phyloP scores from a whole-genome alignment of 2,113 vertebrate genomes.

The Plestiodon gilberti region DNA sequence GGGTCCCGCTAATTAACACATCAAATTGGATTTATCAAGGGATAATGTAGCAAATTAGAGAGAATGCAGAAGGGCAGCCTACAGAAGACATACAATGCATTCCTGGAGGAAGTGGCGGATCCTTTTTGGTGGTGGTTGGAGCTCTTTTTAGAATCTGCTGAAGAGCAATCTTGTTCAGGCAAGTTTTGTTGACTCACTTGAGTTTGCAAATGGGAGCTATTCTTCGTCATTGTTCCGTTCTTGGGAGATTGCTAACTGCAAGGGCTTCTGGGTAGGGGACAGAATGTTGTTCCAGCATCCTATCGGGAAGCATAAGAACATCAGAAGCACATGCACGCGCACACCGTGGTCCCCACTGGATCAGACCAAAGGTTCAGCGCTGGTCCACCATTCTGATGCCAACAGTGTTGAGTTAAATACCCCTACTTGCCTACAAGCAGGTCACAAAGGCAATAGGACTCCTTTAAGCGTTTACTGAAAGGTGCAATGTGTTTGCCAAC shows the following conservation, averaged over 20 bases:
- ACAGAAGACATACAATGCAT: neutral
- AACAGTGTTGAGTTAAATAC: no score
- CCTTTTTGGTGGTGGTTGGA: neutral
- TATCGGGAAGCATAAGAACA: neutral
- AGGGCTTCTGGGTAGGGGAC: neutral
- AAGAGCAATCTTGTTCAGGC: neutral
- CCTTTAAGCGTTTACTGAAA: no score
- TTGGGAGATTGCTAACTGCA: neutral
- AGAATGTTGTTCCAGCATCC: neutral
- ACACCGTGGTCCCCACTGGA: no score
- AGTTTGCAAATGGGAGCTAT: neutral
- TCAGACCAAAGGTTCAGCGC: no score
- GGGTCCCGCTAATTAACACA: neutral
- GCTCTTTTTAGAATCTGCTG: neutral
- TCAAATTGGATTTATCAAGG: neutral
- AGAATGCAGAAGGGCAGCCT: neutral
- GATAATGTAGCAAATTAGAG: neutral
- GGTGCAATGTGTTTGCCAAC: no score
- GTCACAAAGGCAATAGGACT: no score
- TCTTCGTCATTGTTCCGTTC: neutral
- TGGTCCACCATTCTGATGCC: no score
- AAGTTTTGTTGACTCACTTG: neutral
- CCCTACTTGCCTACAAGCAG: no score
- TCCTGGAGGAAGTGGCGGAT: neutral
- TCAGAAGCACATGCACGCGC: no score